Base-by-base conservation (phyloP, 2,113 vertebrate genomes). In the Dasypus novemcinctus region DNA sequence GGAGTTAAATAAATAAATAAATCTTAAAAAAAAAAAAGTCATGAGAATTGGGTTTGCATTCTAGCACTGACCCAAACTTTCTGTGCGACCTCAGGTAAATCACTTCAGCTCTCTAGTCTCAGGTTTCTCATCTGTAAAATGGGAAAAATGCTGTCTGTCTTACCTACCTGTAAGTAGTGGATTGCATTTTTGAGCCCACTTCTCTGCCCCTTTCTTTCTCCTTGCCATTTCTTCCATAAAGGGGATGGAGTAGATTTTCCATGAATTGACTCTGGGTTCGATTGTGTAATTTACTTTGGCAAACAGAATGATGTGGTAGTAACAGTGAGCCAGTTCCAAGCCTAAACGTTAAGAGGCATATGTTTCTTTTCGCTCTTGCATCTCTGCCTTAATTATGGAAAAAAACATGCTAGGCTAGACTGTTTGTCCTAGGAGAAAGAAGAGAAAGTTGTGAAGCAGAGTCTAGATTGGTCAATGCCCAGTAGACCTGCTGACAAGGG, bases 101-200 rank as follows among this genome's bases (percentile, higher is more conserved):
- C 20, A 91, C 82, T 92, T 95, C 14, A 83, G 8, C 11, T 75
- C 23, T 83, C 36, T 93, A 43, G 33, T 94, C 86, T 87, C 38
- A 25, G 21, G 25, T 72, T 81, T 89, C 66, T 91, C 33, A 89
- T 68, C 14, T 92, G 25, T 84, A 90, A 96, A 93, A 93, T 20
- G 27, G 78, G n/a, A 95, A 49, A 7, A 74, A 49, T 57, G 33
- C 9, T 36, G 72, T 52, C 4, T 96, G 23, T 43, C 38, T 12
- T 76, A 83, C 38, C 63, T 78, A 89, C 10, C 36, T 61, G 25
- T 87, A 43, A 41, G 25, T 87, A 43, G 49, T n/a, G 90, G 29
- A 38, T 81, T 92, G 41, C 10, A 90, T 66, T 79, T 95, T 66
- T 93, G 52, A 83, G 4, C 33, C 31, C 14, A 61, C 25, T 94